A percentile compares a stretch with the other conserved stretches of the same genome.
Evolutionary conservation across 2,888 invertebrate species (phyloP).

Genomic region (Diarsia dahlii): DNA sequence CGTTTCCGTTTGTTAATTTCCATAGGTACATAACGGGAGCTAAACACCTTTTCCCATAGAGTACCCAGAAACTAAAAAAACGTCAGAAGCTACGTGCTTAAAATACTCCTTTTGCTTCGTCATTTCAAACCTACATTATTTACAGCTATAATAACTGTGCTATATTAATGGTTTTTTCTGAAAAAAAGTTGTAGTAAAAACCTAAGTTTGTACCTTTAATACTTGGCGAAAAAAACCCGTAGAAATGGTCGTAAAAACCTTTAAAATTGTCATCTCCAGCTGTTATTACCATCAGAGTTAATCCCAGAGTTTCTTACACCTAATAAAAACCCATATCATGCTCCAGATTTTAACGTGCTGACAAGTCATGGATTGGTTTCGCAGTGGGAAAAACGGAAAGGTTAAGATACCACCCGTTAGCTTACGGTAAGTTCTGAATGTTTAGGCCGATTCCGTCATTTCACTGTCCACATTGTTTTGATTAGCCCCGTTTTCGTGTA

Average conservation of each 20-base stretch:
- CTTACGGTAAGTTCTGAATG: constrained; percentile 76
- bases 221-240: background rate
- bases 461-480: constrained; percentile 68
- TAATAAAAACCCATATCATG: constrained; percentile 42
- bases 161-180: no score
- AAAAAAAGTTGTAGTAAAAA: background rate
- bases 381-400: constrained; percentile 75
- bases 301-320: background rate
- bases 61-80: no score
- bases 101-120: no score
- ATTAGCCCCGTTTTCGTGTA: constrained; percentile 67
- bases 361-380: constrained; percentile 65
- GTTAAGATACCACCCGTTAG: constrained; percentile 78
- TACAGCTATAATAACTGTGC: no score
- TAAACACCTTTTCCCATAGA: background rate
- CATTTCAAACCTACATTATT: no score
- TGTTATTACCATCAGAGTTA: background rate
- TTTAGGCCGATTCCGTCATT: constrained; percentile 58
- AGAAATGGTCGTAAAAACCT: background rate
- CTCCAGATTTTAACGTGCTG: constrained; percentile 54
- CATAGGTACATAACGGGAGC: background rate
- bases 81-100: no score
- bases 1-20: background rate
- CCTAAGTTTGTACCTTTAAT: background rate
- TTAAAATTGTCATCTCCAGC: background rate